phyloP scores from a whole-genome alignment of 2,797 vertebrate species.

The Rhinoraja longicauda region DNA sequence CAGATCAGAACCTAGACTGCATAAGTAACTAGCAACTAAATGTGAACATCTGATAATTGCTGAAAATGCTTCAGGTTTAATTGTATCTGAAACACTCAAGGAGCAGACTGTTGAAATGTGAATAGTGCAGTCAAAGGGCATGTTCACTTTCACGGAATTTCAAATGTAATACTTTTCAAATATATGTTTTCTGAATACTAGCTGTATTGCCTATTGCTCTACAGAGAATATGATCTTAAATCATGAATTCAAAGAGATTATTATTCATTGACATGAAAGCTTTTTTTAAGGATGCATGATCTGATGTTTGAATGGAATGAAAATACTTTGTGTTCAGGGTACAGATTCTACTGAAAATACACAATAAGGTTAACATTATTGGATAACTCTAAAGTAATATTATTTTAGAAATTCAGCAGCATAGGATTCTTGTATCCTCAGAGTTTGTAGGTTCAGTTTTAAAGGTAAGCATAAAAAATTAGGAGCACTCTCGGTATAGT shows the following conservation, averaged over 20 bases:
- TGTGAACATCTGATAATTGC: neutral
- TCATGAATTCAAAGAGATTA: neutral
- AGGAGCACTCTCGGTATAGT: too few species aligned
- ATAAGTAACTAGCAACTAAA: neutral
- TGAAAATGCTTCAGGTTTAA: constrained; percentile 4
- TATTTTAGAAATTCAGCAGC: neutral
- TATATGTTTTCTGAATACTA: neutral
- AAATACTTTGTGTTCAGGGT: neutral
- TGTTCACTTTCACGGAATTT: neutral
- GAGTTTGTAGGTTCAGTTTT: too few species aligned
- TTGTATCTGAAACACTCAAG: neutral
- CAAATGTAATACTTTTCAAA: neutral
- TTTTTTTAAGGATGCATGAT: neutral
- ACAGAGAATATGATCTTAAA: neutral
- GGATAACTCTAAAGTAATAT: neutral
- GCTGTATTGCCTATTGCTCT: neutral
- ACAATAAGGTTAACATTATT: neutral
- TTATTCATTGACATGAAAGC: neutral
- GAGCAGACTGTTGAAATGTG: neutral
- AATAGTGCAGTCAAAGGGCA: neutral
- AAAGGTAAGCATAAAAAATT: too few species aligned
- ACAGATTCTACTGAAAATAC: neutral
- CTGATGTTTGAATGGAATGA: neutral
- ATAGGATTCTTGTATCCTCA: neutral
- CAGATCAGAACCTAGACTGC: neutral